A percentile compares a stretch with the other conserved stretches of the same genome.
phyloP scores from a whole-genome alignment of 2,113 vertebrate species.

The Neogobius melanostomus region DNA sequence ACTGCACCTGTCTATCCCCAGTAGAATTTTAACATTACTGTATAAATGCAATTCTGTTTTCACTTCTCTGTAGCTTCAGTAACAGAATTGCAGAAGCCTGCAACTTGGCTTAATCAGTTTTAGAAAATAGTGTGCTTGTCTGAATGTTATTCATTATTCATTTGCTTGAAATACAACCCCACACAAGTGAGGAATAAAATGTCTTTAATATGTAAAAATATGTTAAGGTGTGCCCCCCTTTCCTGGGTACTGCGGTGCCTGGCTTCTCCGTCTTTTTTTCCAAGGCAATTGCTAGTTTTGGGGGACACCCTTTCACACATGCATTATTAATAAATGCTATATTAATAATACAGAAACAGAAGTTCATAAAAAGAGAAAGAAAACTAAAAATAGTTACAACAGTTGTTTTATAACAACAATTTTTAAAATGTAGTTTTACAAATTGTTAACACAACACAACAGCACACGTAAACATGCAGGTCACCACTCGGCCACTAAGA shows the following conservation, averaged over 20 bases:
- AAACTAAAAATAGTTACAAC: no score
- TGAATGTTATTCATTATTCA: not conserved
- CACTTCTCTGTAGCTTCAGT: not conserved
- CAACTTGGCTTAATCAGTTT: conserved; percentile 1
- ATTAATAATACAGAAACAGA: no score
- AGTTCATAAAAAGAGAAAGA: no score
- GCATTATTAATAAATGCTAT: no score
- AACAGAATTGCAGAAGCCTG: not conserved
- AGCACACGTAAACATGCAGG: not conserved
- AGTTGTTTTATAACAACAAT: no score
- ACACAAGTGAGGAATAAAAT: conserved; percentile 1
- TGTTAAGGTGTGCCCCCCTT: not conserved
- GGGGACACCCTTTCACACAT: no score
- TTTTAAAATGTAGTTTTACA: no score
- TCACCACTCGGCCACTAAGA: not conserved
- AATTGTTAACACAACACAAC: no score
- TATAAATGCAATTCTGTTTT: not conserved
- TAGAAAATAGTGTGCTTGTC: conserved; percentile 6
- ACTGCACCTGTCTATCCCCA: no score
- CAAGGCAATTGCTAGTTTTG: no score
- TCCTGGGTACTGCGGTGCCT: not conserved
- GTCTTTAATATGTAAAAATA: conserved; percentile 2
- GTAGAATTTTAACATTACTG: not conserved
- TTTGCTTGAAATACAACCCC: not conserved
- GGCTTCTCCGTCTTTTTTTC: not conserved